Percentiles rank a stretch among this genome's conserved stretches.
Evolutionary conservation across 2,888 invertebrate species (phyloP).

Genomic region (Drosophila merina): DNA sequence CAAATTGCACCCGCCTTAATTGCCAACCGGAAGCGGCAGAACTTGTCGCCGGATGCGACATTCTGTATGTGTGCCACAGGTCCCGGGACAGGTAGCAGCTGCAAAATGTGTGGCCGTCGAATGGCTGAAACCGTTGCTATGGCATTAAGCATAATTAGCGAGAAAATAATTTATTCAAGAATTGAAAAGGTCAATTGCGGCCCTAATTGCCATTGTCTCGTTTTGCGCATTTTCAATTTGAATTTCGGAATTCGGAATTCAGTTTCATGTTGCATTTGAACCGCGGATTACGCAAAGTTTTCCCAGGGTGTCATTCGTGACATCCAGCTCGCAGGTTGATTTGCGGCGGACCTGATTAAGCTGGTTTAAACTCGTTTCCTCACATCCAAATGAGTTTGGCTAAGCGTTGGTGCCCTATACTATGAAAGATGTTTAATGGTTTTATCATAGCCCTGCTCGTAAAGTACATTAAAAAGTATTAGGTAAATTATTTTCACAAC

Average conservation of each 20-base stretch:
- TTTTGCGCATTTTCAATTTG: conserved; percentile 24
- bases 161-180: conserved; percentile 63
- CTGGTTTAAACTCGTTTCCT: conserved; percentile 11
- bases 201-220: conserved; percentile 18
- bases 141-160: conserved; percentile 66
- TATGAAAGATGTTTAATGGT: no score
- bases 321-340: conserved; percentile 11
- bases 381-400: conserved; percentile 4
- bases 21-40: conserved; percentile 46
- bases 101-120: conserved; percentile 2
- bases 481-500: neutral
- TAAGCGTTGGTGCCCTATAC: neutral
- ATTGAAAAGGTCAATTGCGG: conserved; percentile 51
- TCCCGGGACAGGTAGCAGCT: conserved; percentile 52
- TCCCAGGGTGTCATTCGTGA: conserved; percentile 16
- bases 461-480: neutral
- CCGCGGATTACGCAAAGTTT: conserved; percentile 19
- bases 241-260: conserved; percentile 1
- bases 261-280: conserved; percentile 14
- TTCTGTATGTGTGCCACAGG: conserved; percentile 25
- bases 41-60: conserved; percentile 64
- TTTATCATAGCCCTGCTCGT: no score
- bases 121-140: conserved; percentile 18
- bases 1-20: conserved; percentile 64
- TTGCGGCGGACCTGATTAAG: conserved; percentile 18